phyloP scores from a whole-genome alignment of 1,140 invertebrate species.

The Cheumatopsyche charites region DNA sequence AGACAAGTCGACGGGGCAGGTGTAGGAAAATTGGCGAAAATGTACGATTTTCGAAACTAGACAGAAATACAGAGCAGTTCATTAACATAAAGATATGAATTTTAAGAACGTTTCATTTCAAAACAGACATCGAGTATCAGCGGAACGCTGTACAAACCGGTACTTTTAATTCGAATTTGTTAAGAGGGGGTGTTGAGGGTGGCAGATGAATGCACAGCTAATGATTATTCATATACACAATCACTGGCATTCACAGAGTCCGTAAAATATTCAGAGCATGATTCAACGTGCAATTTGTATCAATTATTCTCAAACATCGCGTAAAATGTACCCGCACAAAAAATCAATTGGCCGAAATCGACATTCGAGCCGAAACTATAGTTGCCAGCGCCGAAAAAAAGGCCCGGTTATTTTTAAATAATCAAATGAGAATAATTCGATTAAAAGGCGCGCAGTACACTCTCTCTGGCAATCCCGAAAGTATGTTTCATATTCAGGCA shows the following conservation, averaged over 20 bases:
- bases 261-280: slow-evolving; percentile 46
- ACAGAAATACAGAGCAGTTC: no score
- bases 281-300: not conserved
- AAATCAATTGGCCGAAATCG: no score
- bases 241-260: slow-evolving; percentile 40
- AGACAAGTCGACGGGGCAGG: slow-evolving; percentile 10
- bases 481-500: slow-evolving; percentile 14
- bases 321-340: no score
- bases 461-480: not conserved
- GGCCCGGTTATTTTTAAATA: not conserved
- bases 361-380: no score
- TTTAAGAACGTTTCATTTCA: not conserved
- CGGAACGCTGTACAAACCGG: not conserved
- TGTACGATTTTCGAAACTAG: not conserved
- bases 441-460: not conserved
- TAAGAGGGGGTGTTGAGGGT: not conserved
- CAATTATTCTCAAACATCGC: no score
- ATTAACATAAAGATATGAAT: slow-evolving; percentile 2
- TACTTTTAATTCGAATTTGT: not conserved
- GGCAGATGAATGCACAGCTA: slow-evolving; percentile 42
- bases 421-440: slow-evolving; percentile 24
- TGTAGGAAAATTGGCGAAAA: slow-evolving; percentile 12
- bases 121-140: not conserved
- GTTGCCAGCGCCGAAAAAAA: not conserved
- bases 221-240: slow-evolving; percentile 48